Percentiles rank a stretch among this genome's conserved stretches.
These are phyloP conservation scores for Cyrtodaria siliqua DNA, from an alignment of 2,888 invertebrate species.

Conservation along the genomic window DNA sequence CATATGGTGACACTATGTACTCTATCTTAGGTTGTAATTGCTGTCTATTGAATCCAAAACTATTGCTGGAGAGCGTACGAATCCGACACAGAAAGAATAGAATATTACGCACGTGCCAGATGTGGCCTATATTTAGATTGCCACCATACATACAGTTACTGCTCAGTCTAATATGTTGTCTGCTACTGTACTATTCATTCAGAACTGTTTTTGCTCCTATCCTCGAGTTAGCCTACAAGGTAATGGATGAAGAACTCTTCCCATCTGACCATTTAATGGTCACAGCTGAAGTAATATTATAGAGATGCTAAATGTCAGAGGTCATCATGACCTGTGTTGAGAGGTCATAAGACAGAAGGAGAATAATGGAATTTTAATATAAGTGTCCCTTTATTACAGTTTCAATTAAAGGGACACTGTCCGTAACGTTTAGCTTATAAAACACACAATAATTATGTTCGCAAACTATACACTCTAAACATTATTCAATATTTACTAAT, in stretches of 20 bases:
- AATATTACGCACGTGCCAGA: conserved; percentile 25
- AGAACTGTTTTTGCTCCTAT: conserved; percentile 51
- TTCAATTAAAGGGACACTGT: too few relatives aligned
- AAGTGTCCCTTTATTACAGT: too few relatives aligned
- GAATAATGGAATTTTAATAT: too few relatives aligned
- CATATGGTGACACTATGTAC: conserved; percentile 64
- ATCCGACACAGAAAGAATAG: conserved; percentile 10
- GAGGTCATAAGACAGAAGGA: too few relatives aligned
- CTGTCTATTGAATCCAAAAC: conserved; percentile 67
- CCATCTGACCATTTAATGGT: conserved; percentile 80
- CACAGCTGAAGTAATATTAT: conserved; percentile 17
- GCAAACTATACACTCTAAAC: too few relatives aligned
- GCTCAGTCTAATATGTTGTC: conserved; percentile 34
- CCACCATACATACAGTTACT: conserved; percentile 69
- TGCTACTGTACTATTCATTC: conserved; percentile 38
- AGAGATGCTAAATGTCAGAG: too few relatives aligned
- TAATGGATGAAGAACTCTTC: conserved; percentile 76
- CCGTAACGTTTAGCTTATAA: too few relatives aligned
- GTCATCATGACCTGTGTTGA: too few relatives aligned
- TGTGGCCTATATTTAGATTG: conserved; percentile 59
- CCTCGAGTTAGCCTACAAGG: conserved; percentile 59
- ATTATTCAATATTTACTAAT: too few relatives aligned
- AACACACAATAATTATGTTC: too few relatives aligned
- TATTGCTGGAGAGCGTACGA: background rate
- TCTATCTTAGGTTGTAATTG: conserved; percentile 74